Evolutionary conservation across 1,140 invertebrate genomes (phyloP).

Genomic region (Penaeus japonicus): DNA sequence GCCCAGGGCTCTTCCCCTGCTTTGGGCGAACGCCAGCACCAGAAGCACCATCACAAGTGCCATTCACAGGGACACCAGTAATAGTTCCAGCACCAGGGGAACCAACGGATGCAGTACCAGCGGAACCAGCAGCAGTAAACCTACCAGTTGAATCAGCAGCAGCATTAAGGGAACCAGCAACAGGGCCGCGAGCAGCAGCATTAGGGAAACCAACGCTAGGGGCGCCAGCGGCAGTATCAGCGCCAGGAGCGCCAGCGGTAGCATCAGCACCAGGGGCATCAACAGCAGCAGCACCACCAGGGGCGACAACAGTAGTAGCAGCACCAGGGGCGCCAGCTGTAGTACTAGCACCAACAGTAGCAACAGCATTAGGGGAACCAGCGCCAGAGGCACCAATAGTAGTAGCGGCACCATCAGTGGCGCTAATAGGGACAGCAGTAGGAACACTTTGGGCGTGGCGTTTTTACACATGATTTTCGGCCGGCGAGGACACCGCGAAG

Average conservation of each 20-base stretch:
- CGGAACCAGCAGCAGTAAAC: background rate
- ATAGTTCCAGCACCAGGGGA: background rate
- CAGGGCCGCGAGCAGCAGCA: background rate
- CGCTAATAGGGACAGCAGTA: background rate
- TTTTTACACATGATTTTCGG: no score
- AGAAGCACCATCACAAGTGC: background rate
- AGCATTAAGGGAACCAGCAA: background rate
- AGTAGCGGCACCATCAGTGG: background rate
- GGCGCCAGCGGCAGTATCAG: conserved; percentile 2
- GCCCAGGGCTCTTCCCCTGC: no score
- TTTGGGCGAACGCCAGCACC: background rate
- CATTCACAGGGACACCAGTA: background rate
- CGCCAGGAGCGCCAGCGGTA: conserved; percentile 28
- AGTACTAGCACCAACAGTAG: background rate
- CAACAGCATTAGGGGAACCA: background rate
- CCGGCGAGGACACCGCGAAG: no score
- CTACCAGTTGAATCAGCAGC: background rate
- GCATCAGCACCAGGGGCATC: conserved; percentile 21
- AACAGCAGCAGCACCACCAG: conserved; percentile 17
- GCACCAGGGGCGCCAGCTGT: conserved; percentile 16
- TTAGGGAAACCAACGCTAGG: background rate
- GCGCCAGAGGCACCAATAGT: no score
- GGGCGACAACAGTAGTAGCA: background rate
- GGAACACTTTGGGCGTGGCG: no score
- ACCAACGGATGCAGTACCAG: background rate